phyloP scores from a whole-genome alignment of 2,888 invertebrate species.

The Molanna angustata region DNA sequence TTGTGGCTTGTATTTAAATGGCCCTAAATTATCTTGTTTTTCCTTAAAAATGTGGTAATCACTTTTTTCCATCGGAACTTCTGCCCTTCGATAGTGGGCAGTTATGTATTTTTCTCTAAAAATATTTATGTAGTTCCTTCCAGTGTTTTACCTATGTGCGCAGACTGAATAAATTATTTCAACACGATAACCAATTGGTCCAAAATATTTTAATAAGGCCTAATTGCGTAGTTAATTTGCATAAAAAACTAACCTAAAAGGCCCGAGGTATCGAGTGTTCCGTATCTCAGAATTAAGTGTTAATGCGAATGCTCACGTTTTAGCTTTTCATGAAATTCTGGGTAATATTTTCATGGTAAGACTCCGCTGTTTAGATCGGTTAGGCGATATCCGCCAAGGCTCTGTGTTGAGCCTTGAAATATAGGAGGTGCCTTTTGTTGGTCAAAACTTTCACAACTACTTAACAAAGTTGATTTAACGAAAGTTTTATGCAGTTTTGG shows the following conservation, averaged over 20 bases:
- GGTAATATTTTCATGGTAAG: conserved; percentile 26
- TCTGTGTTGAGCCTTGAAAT: conserved; percentile 8
- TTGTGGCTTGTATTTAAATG: no score
- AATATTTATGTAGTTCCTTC: no score
- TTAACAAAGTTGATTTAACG: no score
- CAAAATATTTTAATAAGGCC: background rate
- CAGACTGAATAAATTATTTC: background rate
- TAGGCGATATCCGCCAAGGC: conserved; percentile 6
- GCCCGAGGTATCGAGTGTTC: conserved; percentile 26
- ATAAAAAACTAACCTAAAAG: conserved; percentile 20
- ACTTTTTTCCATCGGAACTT: no score
- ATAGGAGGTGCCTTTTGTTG: background rate
- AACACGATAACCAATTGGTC: background rate
- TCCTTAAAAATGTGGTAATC: no score
- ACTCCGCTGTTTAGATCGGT: conserved; percentile 19
- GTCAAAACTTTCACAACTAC: background rate
- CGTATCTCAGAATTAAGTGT: conserved; percentile 28
- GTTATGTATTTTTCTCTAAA: no score
- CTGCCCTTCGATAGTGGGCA: no score
- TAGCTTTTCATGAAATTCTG: no score
- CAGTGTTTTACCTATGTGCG: no score
- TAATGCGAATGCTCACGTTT: conserved; percentile 30
- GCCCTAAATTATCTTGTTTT: no score
- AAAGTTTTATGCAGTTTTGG: no score
- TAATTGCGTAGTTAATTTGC: conserved; percentile 6